Evolutionary conservation across 2,797 vertebrate species (phyloP).

Genomic region (Pipistrellus pipistrellus): DNA sequence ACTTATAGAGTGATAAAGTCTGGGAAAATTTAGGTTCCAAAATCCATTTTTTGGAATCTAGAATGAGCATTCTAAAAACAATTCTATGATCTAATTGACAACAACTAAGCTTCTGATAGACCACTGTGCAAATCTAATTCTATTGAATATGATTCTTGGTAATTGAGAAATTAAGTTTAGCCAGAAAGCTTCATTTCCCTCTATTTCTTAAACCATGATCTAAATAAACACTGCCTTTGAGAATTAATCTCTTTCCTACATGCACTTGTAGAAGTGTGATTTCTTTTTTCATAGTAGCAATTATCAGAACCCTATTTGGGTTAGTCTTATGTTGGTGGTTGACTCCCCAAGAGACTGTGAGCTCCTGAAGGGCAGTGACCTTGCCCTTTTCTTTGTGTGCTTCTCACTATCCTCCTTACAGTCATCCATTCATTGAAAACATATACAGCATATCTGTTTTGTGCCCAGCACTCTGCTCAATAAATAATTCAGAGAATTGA

Average conservation of each 20-base stretch:
- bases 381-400: background rate
- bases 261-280: background rate
- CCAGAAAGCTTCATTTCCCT: slow-evolving; percentile 74
- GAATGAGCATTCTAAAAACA: slow-evolving; percentile 54
- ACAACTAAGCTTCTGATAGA: slow-evolving; percentile 62
- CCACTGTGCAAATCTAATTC: slow-evolving; percentile 70
- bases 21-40: background rate
- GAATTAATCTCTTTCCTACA: slow-evolving; percentile 55
- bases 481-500: background rate
- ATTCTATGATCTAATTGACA: slow-evolving; percentile 59
- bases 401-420: background rate
- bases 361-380: background rate
- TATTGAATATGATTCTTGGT: slow-evolving; percentile 74
- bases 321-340: background rate
- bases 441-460: background rate
- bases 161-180: slow-evolving; percentile 74
- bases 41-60: slow-evolving; percentile 18
- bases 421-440: background rate
- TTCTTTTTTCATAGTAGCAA: background rate
- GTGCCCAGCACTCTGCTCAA: background rate
- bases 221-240: slow-evolving; percentile 70
- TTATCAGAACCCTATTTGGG: slow-evolving; percentile 16
- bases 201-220: slow-evolving; percentile 73
- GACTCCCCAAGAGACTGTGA: background rate
- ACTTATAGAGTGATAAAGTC: background rate